phyloP scores from a whole-genome alignment of 2,888 invertebrate genomes.

The Hypolimnas misippus region DNA sequence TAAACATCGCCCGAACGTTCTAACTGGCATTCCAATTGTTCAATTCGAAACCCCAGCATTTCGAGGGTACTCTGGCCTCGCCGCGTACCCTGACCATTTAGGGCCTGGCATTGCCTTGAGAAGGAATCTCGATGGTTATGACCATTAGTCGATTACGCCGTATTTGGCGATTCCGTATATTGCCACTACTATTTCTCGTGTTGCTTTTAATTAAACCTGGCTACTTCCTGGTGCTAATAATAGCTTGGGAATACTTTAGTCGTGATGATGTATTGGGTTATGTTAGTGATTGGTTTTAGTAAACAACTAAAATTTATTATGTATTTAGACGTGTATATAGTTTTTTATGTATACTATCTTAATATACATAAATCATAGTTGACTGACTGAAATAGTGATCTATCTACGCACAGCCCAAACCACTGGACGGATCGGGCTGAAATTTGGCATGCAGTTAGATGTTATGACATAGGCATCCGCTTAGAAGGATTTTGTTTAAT shows the following conservation, averaged over 20 bases:
- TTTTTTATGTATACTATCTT: background rate
- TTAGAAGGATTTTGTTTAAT: no score
- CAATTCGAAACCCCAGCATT: background rate
- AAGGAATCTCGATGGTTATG: constrained; percentile 41
- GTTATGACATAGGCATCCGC: no score
- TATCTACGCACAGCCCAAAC: no score
- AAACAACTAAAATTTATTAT: background rate
- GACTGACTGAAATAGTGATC: no score
- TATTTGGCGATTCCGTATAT: constrained; percentile 40
- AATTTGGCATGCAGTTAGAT: no score
- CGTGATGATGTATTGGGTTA: background rate
- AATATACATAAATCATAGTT: no score
- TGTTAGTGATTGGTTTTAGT: background rate
- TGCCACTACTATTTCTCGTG: constrained; percentile 33
- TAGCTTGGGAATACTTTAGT: constrained; percentile 1
- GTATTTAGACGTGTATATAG: background rate
- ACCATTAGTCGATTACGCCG: constrained; percentile 40
- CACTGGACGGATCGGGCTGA: no score
- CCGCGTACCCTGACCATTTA: constrained; percentile 31
- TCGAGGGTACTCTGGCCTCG: constrained; percentile 13
- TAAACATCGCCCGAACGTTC: no score
- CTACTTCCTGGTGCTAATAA: constrained; percentile 33
- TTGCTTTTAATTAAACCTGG: constrained; percentile 35
- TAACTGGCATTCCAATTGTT: no score
- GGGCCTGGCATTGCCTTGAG: constrained; percentile 42